These are phyloP conservation scores for Osmerus mordax DNA, from an alignment of 2,113 vertebrate species.

Conservation along the genomic window DNA sequence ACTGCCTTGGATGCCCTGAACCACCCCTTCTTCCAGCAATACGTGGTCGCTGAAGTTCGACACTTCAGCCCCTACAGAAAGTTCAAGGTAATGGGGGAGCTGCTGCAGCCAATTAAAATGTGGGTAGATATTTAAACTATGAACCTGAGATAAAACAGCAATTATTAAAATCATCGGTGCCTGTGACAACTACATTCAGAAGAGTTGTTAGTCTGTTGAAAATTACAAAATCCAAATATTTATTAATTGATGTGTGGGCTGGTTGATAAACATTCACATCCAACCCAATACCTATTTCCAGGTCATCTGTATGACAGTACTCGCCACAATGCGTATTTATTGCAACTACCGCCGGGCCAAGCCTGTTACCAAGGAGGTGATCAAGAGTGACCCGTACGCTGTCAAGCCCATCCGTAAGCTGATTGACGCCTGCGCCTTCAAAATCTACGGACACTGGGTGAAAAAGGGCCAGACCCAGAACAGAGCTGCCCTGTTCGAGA, in stretches of 20 bases:
- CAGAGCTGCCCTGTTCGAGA: conserved; percentile 94
- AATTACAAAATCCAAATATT: too few relatives aligned
- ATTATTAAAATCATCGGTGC: too few relatives aligned
- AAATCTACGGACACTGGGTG: conserved; percentile 97
- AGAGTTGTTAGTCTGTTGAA: too few relatives aligned
- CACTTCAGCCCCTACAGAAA: conserved; percentile 89
- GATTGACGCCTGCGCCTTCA: conserved; percentile 93
- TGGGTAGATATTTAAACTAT: too few relatives aligned
- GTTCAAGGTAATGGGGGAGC: conserved; percentile 80
- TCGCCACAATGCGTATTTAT: conserved; percentile 90
- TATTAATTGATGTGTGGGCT: too few relatives aligned
- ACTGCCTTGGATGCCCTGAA: conserved; percentile 81
- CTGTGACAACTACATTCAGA: too few relatives aligned
- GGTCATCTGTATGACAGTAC: conserved; percentile 90
- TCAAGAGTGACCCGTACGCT: conserved; percentile 87
- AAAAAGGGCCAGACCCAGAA: conserved; percentile 98
- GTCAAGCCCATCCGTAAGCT: conserved; percentile 89
- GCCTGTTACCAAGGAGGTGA: conserved; percentile 85
- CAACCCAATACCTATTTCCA: conserved; percentile 45
- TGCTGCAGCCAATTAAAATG: too few relatives aligned
- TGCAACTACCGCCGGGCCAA: conserved; percentile 88
- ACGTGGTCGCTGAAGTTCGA: conserved; percentile 86
- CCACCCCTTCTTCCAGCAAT: conserved; percentile 97
- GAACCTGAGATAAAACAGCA: too few relatives aligned
- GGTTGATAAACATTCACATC: not conserved